These are phyloP conservation scores for Omphaloscelis lunosa DNA, from an alignment of 2,888 invertebrate species.

Conservation along the genomic window DNA sequence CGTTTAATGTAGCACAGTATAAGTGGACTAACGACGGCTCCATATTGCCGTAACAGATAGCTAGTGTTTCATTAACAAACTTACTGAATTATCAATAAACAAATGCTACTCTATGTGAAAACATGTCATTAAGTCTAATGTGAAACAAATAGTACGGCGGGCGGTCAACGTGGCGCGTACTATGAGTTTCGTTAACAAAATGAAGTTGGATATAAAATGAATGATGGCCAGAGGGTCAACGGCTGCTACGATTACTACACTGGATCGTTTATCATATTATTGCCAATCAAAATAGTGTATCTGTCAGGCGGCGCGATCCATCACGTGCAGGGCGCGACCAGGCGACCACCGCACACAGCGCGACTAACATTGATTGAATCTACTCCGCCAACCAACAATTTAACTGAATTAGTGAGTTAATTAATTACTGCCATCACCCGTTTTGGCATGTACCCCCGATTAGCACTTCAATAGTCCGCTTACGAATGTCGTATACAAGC, in stretches of 20 bases:
- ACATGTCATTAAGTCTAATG: constrained; percentile 71
- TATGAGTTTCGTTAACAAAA: constrained; percentile 78
- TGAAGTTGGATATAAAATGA: constrained; percentile 83
- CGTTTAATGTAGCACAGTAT: constrained; percentile 83
- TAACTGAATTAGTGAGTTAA: constrained; percentile 78
- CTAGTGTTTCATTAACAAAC: constrained; percentile 63
- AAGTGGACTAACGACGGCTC: constrained; percentile 80
- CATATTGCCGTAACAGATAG: constrained; percentile 74
- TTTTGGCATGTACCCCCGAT: constrained; percentile 76
- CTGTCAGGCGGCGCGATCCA: constrained; percentile 88
- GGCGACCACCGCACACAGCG: constrained; percentile 61
- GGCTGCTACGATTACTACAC: constrained; percentile 87
- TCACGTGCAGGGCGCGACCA: constrained; percentile 78
- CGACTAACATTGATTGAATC: constrained; percentile 78
- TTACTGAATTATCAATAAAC: constrained; percentile 68
- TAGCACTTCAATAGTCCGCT: constrained; percentile 72
- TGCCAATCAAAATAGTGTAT: constrained; percentile 91
- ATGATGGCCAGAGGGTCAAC: constrained; percentile 84
- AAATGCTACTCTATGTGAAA: constrained; percentile 75
- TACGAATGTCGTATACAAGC: constrained; percentile 58
- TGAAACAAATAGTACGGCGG: constrained; percentile 65
- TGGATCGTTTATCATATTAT: constrained; percentile 89
- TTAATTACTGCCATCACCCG: constrained; percentile 78
- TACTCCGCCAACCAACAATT: constrained; percentile 77
- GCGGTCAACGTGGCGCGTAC: constrained; percentile 58